phyloP scores from a whole-genome alignment of 2,113 vertebrate genomes.

The Phodopus roborovskii region DNA sequence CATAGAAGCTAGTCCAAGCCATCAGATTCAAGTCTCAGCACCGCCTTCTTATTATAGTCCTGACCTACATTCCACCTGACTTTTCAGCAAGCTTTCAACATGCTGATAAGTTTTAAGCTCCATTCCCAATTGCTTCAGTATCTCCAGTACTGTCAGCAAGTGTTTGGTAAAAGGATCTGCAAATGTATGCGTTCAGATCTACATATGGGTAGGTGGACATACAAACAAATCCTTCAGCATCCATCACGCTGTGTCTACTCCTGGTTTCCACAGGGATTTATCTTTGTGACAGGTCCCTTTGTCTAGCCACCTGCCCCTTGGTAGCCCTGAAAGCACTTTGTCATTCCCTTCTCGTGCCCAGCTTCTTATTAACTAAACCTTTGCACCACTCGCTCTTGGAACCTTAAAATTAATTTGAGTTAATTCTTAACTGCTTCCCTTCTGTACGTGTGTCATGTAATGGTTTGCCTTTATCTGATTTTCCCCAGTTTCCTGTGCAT shows the following conservation, averaged over 20 bases:
- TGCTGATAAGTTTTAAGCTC: not conserved
- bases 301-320: conserved; percentile 38
- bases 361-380: conserved; percentile 79
- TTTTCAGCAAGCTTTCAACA: not conserved
- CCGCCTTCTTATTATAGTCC: not conserved
- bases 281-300: conserved; percentile 13
- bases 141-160: not conserved
- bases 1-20: not conserved
- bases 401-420: conserved; percentile 79
- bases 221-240: not conserved
- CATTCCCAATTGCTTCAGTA: not conserved
- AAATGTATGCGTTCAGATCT: not conserved
- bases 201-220: not conserved
- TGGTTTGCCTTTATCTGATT: conserved; percentile 78
- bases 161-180: not conserved
- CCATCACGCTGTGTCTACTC: not conserved
- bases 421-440: conserved; percentile 82
- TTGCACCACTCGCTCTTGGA: conserved; percentile 63
- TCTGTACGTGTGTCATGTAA: conserved; percentile 67
- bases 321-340: conserved; percentile 36
- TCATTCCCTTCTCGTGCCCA: conserved; percentile 57
- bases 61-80: not conserved
- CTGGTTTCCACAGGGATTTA: not conserved
- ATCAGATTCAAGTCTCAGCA: not conserved
- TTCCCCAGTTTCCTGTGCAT: conserved; percentile 78